Evolutionary conservation across 2,888 invertebrate genomes (phyloP).

Genomic region (Trichopoda pennipes): DNA sequence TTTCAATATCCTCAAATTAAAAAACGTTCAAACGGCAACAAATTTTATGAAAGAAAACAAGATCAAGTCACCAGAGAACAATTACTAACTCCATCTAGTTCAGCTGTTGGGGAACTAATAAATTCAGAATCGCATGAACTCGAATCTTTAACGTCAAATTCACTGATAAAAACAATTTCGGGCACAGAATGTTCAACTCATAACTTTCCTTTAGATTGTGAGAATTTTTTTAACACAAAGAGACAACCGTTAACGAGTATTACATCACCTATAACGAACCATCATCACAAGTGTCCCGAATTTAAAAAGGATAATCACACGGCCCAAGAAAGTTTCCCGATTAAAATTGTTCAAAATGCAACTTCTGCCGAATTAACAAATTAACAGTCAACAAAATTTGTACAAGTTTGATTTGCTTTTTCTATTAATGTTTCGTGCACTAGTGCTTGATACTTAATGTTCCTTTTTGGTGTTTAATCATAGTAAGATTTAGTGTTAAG

Average conservation of each 20-base stretch:
- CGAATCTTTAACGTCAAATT: conserved; percentile 80
- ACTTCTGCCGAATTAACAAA: conserved; percentile 38
- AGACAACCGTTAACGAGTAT: conserved; percentile 18
- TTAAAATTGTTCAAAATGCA: not conserved
- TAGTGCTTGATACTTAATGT: conserved; percentile 32
- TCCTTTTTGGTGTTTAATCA: conserved; percentile 34
- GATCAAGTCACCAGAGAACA: conserved; percentile 80
- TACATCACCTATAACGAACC: conserved; percentile 48
- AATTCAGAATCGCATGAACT: conserved; percentile 80
- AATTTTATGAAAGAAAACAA: conserved; percentile 78
- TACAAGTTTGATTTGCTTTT: not conserved
- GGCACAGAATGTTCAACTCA: conserved; percentile 75
- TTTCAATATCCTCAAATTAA: conserved; percentile 81
- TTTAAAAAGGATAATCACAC: conserved; percentile 56
- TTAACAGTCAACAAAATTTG: conserved; percentile 13
- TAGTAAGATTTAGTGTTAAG: conserved; percentile 38
- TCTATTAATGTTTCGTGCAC: conserved; percentile 27
- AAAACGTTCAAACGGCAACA: conserved; percentile 75
- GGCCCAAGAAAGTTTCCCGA: conserved; percentile 33
- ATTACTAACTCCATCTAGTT: conserved; percentile 80
- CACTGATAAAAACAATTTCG: conserved; percentile 79
- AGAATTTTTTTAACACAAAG: conserved; percentile 75
- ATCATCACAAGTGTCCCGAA: conserved; percentile 66
- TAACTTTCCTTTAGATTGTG: conserved; percentile 74
- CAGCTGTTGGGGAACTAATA: conserved; percentile 79